phyloP scores from a whole-genome alignment of 2,113 vertebrate species.

The Verasper variegatus region DNA sequence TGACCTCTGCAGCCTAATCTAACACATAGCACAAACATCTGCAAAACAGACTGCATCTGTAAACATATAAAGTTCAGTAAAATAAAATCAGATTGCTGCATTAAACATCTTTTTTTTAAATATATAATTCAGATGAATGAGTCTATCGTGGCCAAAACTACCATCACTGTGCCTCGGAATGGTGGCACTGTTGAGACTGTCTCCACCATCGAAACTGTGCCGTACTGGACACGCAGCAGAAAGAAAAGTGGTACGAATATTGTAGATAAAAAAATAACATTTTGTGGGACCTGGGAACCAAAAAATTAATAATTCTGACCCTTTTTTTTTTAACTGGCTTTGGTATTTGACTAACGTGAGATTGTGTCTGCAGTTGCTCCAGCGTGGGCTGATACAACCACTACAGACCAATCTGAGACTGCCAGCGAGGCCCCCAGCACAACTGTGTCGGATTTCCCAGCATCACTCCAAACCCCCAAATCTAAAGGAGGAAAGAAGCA shows the following conservation, averaged over 20 bases:
- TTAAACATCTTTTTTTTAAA: background rate
- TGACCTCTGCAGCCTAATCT: conserved; percentile 48
- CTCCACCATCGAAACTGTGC: conserved; percentile 91
- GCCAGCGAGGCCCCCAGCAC: conserved; percentile 77
- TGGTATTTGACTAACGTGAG: background rate
- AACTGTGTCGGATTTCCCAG: conserved; percentile 51
- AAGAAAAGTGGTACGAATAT: conserved; percentile 83
- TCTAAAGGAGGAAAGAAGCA: conserved; percentile 85
- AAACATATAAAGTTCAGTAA: background rate
- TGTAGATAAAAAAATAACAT: background rate
- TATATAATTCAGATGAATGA: conserved; percentile 85
- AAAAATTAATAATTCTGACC: background rate
- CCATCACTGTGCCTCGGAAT: conserved; percentile 87
- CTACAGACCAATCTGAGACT: conserved; percentile 78
- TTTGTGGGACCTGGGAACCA: background rate
- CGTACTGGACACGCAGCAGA: conserved; percentile 80
- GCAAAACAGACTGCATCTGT: background rate
- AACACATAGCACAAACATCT: conserved; percentile 12
- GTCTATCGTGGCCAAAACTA: conserved; percentile 92
- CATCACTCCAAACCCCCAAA: conserved; percentile 71
- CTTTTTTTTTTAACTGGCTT: background rate
- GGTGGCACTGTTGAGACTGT: conserved; percentile 90
- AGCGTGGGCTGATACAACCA: conserved; percentile 74
- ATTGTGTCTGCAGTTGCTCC: conserved; percentile 30
- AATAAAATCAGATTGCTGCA: background rate